Conservation (phyloP, 2,113 vertebrate species). For the Macroglossus sobrinus region DNA sequence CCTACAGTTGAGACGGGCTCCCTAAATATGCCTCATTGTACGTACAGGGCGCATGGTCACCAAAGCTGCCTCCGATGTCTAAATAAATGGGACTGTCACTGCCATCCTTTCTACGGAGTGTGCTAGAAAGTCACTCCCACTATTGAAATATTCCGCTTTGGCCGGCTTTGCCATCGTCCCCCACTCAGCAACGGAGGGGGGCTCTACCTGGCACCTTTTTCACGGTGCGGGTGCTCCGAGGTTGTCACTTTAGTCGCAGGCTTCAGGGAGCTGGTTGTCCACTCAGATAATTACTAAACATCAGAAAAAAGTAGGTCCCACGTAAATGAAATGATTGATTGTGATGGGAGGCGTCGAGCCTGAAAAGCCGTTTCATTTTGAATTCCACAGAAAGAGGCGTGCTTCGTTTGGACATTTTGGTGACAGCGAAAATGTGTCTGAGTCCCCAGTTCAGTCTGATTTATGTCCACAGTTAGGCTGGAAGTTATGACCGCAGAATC, state of each 20-base stretch:
- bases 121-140: neutral
- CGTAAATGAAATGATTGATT: neutral
- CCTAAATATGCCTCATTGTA: accelerated
- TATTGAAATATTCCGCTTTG: neutral
- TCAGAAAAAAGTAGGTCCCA: neutral
- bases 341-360: neutral
- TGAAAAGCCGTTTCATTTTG: neutral
- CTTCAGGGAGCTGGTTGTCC: neutral
- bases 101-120: neutral
- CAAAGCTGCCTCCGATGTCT: accelerated
- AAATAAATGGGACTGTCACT: no score
- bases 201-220: neutral
- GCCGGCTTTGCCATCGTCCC: neutral
- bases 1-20: accelerated
- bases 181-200: neutral
- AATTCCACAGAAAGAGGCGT: neutral
- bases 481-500: neutral
- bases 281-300: no score
- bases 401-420: neutral
- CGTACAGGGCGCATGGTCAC: neutral
- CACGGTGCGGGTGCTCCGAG: neutral
- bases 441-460: neutral
- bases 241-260: accelerated
- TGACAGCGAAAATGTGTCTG: neutral
- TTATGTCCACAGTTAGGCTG: neutral